Evolutionary conservation across 2,888 invertebrate species (phyloP), one percentile per base, ranked within the genome.

Genomic region (Platycheirus rosarum): DNA sequence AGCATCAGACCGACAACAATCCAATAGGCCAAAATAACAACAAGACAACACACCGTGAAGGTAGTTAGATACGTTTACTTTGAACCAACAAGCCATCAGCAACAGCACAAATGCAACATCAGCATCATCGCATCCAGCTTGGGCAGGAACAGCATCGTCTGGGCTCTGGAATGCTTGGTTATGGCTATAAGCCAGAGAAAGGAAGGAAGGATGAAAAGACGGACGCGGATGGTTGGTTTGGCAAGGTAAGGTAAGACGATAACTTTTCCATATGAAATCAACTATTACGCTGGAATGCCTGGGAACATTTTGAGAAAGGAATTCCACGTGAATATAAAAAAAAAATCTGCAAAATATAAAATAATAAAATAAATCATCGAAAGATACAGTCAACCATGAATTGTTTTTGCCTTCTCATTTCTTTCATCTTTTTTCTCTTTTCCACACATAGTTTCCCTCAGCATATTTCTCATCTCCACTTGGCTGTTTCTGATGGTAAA

Each of bases 271-370:
- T 86, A 86, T 86, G 86, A 85, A 86, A 85, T 85, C 84, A 85
- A 86, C 86, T 86, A 86, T 86, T 85, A 85, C 85, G 84, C 78
- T 85, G 86, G 86, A 86, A 86, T 86, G 86, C 86, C 84, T 86
- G 86, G 86, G 86, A 86, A 86, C 85, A 84, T 86, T 86, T 86
- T 84, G 71, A 85, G 85, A 82, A 85, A 86, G 85, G 86, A 86
- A 86, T 86, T 86, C 85, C 65, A 86, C 60, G 49, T 68, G 71
- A 82, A 82, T 68, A 51, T 65, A 65, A 66, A 80, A 74, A 60
- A 44, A 60, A 29, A 60, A 44, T 42, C 60, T 18, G 44, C 42
- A 44, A 18, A 20, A 60, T 46, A 68, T 62, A 60, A 68, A 13
- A 9, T 11, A 46, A 57, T 29, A 37, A 9, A 40, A 63, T 40